A percentile compares a stretch with the other conserved stretches of the same genome.
Evolutionary conservation across 2,888 invertebrate species (phyloP).

Genomic region (Zaprionus obscuricornis): DNA sequence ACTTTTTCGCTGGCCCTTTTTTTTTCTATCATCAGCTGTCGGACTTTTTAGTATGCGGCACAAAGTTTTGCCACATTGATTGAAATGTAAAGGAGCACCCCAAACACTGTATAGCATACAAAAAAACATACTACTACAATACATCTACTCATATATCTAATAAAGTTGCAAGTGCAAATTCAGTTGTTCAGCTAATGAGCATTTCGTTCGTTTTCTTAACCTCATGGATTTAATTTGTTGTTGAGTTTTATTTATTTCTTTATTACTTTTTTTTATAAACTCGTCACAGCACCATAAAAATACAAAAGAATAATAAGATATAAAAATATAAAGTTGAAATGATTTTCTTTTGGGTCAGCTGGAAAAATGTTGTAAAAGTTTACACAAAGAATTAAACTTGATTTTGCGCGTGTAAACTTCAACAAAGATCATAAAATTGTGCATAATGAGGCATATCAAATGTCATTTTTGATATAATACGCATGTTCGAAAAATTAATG

Average conservation of each 20-base stretch:
- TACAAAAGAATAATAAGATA: slow-evolving; percentile 29
- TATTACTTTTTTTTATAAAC: too few relatives aligned
- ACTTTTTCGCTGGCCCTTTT: slow-evolving; percentile 48
- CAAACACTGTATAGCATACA: slow-evolving; percentile 13
- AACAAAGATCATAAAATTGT: slow-evolving; percentile 12
- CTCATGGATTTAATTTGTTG: too few relatives aligned
- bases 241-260: too few relatives aligned
- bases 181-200: slow-evolving; percentile 71
- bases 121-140: neutral
- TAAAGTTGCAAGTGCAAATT: slow-evolving; percentile 48
- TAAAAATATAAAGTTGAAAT: slow-evolving; percentile 65
- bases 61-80: slow-evolving; percentile 67
- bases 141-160: slow-evolving; percentile 9
- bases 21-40: slow-evolving; percentile 55
- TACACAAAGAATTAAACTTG: slow-evolving; percentile 19
- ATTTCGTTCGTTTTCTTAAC: too few relatives aligned
- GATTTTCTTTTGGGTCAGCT: slow-evolving; percentile 56
- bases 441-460: slow-evolving; percentile 36
- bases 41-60: slow-evolving; percentile 71
- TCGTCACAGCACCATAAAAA: slow-evolving; percentile 56
- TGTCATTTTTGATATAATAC: slow-evolving; percentile 2
- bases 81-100: slow-evolving; percentile 57
- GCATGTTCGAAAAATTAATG: too few relatives aligned
- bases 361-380: slow-evolving; percentile 63
- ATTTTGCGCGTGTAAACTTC: neutral